Evolutionary conservation across 2,888 invertebrate genomes (phyloP), one percentile per base, ranked within the genome.

Genomic region (Punctoribates punctum): DNA sequence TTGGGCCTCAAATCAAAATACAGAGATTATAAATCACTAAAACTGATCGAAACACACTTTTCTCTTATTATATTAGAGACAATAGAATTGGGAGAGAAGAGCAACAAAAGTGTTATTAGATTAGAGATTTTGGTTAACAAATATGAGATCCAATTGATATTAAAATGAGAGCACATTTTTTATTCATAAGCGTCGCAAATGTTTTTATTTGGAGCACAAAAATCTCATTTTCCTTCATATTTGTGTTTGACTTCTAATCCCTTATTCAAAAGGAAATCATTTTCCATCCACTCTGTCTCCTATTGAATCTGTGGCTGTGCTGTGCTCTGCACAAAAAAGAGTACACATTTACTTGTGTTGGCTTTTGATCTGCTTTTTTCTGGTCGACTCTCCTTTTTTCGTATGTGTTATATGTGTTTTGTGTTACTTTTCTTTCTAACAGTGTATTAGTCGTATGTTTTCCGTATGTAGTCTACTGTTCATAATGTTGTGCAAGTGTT

Each of bases 241-340:
- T 65, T 27, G 27, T 65, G 23, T 57, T 57, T 11, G 57, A 23
- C 25, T 17, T 29, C 65, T 65, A 65, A 65, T 65, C 65, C 65
- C 65, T 65, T 65, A 65, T 65, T 65, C 65, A 65, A 65, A 65
- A 65, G 65, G 65, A 65, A 65, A 65, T 65, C 65, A 65, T 65
- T 65, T 65, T 65, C 65, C 65, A 65, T 65, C 65, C 27, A 27
- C 34, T 27, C 38, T 65, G 65, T 57, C 25, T 23, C 25, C 57
- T 34, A 34, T 34, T 34, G 34, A 34, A 34, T 34, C 3, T 34
- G 34, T 34, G 34, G 57, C 57, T 23, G 23, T 57, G 57, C 57
- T 51, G 5, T 51, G 25, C 20, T 15, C 6, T 25, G 29, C 20
- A 27, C 27, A 25, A 62, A 65, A 62, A 34, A 38, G 38, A 34